Evolutionary conservation across 2,888 invertebrate species (phyloP).

Genomic region (Girardia tigrina): DNA sequence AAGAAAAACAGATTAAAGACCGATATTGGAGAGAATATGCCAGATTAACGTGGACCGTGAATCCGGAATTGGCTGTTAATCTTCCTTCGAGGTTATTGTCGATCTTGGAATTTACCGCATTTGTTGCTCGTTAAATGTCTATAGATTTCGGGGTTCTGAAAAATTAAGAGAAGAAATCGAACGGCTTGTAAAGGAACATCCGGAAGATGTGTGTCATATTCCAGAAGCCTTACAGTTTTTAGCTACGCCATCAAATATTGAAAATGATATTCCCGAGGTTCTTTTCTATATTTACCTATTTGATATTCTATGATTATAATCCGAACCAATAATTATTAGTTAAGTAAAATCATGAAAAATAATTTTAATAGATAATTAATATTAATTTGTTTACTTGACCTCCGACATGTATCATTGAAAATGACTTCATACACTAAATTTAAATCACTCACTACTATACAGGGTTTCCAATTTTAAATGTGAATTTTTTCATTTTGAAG

Average conservation of each 20-base stretch:
- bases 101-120: conserved; percentile 56
- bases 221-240: conserved; percentile 84
- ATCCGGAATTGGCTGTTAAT: conserved; percentile 76
- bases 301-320: too few relatives aligned
- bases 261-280: conserved; percentile 76
- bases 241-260: conserved; percentile 74
- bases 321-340: too few relatives aligned
- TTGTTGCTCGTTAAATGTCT: conserved; percentile 67
- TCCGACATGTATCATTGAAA: too few relatives aligned
- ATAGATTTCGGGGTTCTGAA: conserved; percentile 48
- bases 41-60: conserved; percentile 86
- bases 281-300: too few relatives aligned
- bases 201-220: conserved; percentile 73
- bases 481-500: too few relatives aligned
- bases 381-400: too few relatives aligned
- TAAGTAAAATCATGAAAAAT: too few relatives aligned
- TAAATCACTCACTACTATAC: too few relatives aligned
- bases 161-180: conserved; percentile 69
- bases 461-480: too few relatives aligned
- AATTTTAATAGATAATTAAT: too few relatives aligned
- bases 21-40: conserved; percentile 62
- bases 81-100: conserved; percentile 56
- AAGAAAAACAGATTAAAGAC: conserved; percentile 59
- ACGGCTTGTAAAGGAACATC: conserved; percentile 69
- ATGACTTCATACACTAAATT: too few relatives aligned